phyloP scores from a whole-genome alignment of 2,797 vertebrate genomes.

The Fringilla coelebs region DNA sequence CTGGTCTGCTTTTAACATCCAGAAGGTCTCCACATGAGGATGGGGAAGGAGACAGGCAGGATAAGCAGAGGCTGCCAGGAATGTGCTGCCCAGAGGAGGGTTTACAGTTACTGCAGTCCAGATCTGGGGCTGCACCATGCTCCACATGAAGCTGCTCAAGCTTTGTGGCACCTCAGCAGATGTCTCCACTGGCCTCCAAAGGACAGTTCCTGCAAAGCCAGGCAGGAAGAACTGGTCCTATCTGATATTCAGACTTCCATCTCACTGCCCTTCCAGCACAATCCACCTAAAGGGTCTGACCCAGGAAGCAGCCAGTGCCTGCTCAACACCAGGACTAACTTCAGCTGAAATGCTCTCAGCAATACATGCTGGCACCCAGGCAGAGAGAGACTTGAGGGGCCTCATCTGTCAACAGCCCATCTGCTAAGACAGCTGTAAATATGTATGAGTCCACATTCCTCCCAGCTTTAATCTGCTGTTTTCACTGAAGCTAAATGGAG shows the following conservation, averaged over 20 bases:
- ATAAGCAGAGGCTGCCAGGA: background rate
- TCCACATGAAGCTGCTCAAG: background rate
- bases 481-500: slow-evolving; percentile 1
- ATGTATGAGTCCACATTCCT: background rate
- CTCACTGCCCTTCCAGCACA: background rate
- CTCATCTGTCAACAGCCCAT: slow-evolving; percentile 49
- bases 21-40: background rate
- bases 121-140: background rate
- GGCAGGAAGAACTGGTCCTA: background rate
- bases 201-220: background rate
- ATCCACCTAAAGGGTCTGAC: background rate
- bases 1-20: background rate
- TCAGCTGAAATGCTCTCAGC: background rate
- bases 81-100: background rate
- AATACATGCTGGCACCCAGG: background rate
- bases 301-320: background rate
- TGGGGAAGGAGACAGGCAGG: background rate
- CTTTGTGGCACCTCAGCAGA: background rate
- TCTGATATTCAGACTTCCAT: background rate
- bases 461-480: slow-evolving; percentile 30
- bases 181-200: rapidly evolving
- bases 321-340: background rate
- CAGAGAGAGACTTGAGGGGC: background rate
- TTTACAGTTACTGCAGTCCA: background rate
- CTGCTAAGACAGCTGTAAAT: slow-evolving; percentile 55